phyloP scores from a whole-genome alignment of 2,888 invertebrate genomes.

The Sussaba pulchella region DNA sequence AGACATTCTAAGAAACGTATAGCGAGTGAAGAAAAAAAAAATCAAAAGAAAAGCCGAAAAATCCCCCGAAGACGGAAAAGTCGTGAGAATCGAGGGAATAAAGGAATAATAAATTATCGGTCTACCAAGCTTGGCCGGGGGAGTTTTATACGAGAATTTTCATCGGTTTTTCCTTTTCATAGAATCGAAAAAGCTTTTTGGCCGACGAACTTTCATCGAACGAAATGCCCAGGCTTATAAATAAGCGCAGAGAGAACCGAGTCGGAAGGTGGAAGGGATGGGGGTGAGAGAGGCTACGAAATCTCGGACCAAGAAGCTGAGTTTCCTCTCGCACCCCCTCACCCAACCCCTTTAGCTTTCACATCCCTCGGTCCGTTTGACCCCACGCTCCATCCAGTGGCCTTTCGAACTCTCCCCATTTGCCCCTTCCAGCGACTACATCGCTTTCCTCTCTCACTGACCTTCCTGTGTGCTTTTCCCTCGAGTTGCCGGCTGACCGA shows the following conservation, averaged over 20 bases:
- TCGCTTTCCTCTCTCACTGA: conserved; percentile 20
- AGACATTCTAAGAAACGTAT: conserved; percentile 29
- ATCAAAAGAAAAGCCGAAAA: conserved; percentile 31
- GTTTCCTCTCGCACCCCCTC: conserved; percentile 9
- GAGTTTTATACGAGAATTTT: conserved; percentile 53
- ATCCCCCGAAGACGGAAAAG: neutral
- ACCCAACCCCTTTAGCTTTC: neutral
- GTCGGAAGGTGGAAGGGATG: too few species aligned
- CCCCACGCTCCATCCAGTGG: neutral
- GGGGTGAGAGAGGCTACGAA: conserved; percentile 36
- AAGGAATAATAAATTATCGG: conserved; percentile 63
- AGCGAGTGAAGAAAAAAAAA: conserved; percentile 7
- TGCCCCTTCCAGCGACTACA: neutral
- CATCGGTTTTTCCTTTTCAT: conserved; percentile 42
- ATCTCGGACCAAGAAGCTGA: conserved; percentile 38
- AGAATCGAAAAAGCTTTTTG: conserved; percentile 13
- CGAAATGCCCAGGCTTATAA: conserved; percentile 19
- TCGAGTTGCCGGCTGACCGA: conserved; percentile 14
- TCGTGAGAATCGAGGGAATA: conserved; percentile 16
- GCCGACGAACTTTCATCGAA: conserved; percentile 39
- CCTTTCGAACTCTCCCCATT: neutral
- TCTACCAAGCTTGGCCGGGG: conserved; percentile 27
- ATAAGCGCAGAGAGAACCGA: conserved; percentile 30
- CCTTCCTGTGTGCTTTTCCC: conserved; percentile 45
- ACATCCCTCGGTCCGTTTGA: neutral